Percentiles rank a stretch among this genome's conserved stretches.
Evolutionary conservation across 1,140 invertebrate species (phyloP).

Genomic region (Sitobion miscanthi): DNA sequence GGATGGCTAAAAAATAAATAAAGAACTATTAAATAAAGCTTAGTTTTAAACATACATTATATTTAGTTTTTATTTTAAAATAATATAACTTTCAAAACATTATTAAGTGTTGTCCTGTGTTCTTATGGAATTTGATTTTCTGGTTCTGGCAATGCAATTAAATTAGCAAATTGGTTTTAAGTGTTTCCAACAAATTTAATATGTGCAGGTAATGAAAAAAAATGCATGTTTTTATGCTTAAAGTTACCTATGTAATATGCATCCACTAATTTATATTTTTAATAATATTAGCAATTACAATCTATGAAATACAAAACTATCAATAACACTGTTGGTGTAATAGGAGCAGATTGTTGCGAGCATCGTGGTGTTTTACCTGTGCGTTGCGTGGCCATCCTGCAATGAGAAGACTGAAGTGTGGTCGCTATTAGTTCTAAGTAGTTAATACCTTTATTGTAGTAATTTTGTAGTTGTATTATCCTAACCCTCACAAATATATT

Average conservation of each 20-base stretch:
- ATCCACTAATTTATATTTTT: too few relatives aligned
- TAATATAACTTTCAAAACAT: background rate
- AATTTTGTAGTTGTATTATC: too few relatives aligned
- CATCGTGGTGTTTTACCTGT: too few relatives aligned
- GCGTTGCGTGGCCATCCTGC: too few relatives aligned
- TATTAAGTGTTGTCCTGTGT: background rate
- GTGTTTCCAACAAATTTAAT: background rate
- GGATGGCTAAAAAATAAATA: slow-evolving; percentile 35
- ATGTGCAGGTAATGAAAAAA: background rate
- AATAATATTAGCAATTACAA: too few relatives aligned
- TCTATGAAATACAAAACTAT: too few relatives aligned
- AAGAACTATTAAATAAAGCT: background rate
- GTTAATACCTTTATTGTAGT: too few relatives aligned
- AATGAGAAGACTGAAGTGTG: too few relatives aligned
- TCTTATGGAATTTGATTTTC: background rate
- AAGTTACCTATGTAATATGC: background rate
- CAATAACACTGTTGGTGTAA: too few relatives aligned
- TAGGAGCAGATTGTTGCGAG: too few relatives aligned
- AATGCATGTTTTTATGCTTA: background rate
- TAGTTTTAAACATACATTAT: background rate
- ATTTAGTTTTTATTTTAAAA: background rate
- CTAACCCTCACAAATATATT: too few relatives aligned
- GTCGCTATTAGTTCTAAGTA: too few relatives aligned
- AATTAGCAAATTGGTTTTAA: background rate
- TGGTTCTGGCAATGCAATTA: background rate